Evolutionary conservation across 2,888 invertebrate species (phyloP).

Genomic region (Pterobdella sp.): DNA sequence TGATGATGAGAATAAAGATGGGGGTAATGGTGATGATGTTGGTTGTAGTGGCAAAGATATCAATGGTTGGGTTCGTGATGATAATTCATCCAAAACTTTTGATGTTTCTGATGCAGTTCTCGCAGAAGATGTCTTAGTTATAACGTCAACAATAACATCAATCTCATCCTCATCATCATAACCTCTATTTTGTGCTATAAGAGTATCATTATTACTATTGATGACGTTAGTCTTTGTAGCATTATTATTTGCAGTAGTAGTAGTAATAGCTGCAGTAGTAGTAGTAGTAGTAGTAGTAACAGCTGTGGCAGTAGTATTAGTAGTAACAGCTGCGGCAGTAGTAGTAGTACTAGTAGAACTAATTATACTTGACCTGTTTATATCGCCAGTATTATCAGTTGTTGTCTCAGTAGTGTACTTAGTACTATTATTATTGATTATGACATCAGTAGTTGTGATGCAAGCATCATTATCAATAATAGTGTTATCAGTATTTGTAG

Average conservation of each 20-base stretch:
- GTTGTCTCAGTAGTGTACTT: neutral
- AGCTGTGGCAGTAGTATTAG: neutral
- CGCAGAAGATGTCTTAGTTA: neutral
- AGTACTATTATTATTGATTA: neutral
- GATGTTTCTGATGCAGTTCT: neutral
- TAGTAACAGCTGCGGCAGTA: neutral
- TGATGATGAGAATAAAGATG: neutral
- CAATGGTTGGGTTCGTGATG: neutral
- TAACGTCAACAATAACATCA: neutral
- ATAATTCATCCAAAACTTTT: neutral
- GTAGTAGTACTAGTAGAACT: neutral
- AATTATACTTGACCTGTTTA: neutral
- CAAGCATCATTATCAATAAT: neutral
- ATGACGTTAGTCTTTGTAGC: neutral
- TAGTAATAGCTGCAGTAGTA: neutral
- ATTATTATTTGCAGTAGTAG: neutral
- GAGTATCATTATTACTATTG: neutral
- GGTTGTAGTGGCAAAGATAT: constrained; percentile 1
- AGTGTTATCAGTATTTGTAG: neutral
- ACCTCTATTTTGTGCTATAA: neutral
- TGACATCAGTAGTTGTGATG: neutral
- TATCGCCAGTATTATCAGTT: neutral
- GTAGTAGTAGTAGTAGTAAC: neutral
- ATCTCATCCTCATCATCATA: neutral
- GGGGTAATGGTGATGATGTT: constrained; percentile 7